These are phyloP conservation scores for Dreissena polymorpha DNA, from an alignment of 1,140 invertebrate genomes.

Conservation along the genomic window DNA sequence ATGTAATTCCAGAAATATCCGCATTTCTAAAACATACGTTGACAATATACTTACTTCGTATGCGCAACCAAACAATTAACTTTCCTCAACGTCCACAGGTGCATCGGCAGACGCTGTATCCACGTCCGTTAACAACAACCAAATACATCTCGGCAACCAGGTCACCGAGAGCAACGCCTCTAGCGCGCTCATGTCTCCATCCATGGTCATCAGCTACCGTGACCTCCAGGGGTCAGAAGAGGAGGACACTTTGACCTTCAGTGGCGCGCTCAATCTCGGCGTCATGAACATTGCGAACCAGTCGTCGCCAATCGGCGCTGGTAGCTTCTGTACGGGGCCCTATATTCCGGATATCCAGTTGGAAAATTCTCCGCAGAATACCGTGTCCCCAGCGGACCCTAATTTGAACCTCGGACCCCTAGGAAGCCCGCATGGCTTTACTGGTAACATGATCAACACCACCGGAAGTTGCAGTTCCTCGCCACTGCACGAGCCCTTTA, in stretches of 20 bases:
- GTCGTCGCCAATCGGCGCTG: slow-evolving; percentile 3
- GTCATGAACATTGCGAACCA: not conserved
- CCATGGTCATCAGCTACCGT: slow-evolving; percentile 45
- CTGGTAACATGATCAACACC: slow-evolving; percentile 10
- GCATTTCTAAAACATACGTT: no score
- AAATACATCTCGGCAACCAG: no score
- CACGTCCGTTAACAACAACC: no score
- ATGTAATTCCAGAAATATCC: no score
- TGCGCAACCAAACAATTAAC: no score
- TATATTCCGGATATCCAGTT: slow-evolving; percentile 16
- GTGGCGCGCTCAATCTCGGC: not conserved
- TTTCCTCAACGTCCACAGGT: no score
- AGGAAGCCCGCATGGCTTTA: slow-evolving; percentile 28
- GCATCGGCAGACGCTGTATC: no score
- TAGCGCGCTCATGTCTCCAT: slow-evolving; percentile 34
- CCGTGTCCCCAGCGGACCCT: slow-evolving; percentile 25
- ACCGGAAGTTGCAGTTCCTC: slow-evolving; percentile 14
- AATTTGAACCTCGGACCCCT: slow-evolving; percentile 29
- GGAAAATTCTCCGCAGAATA: slow-evolving; percentile 36
- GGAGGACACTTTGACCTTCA: slow-evolving; percentile 13
- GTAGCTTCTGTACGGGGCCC: slow-evolving; percentile 13
- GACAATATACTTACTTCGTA: no score
- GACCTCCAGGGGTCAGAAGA: slow-evolving; percentile 37
- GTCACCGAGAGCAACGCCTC: no score
- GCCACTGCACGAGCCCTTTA: slow-evolving; percentile 33